phyloP scores from a whole-genome alignment of 2,113 vertebrate species.

The Pteropus alecto region DNA sequence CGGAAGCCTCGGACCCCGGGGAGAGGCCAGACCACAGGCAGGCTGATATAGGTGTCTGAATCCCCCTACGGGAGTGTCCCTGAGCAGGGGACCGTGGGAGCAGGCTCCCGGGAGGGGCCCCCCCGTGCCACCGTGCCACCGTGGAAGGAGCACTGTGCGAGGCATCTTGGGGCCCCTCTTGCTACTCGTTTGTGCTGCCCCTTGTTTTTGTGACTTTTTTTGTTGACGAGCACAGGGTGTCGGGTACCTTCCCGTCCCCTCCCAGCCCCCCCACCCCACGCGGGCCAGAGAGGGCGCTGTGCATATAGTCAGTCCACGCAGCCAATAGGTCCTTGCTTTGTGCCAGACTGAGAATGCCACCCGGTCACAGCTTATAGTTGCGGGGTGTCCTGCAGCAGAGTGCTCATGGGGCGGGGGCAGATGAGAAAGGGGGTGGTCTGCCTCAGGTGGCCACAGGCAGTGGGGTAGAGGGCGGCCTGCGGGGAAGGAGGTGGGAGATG shows the following conservation, averaged over 20 bases:
- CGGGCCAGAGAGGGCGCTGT: not conserved
- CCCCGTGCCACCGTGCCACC: not conserved
- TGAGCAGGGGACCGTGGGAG: not conserved
- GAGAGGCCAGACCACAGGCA: not conserved
- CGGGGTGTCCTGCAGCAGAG: not conserved
- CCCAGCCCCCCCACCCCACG: accelerated
- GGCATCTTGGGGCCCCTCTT: not conserved
- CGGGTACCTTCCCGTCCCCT: accelerated
- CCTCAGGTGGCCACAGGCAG: not conserved
- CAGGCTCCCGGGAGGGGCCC: not conserved
- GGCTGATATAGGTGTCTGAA: not conserved
- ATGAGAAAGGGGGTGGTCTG: accelerated
- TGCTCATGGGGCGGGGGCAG: accelerated
- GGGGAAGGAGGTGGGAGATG: not conserved
- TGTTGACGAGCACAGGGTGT: accelerated
- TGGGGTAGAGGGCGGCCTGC: accelerated
- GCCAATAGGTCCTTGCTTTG: accelerated
- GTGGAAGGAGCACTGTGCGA: accelerated
- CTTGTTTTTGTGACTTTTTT: not conserved
- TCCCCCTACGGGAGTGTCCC: not conserved
- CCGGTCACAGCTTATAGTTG: accelerated
- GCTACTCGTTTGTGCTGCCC: too few relatives aligned
- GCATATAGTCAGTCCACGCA: accelerated
- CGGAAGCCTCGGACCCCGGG: not conserved
- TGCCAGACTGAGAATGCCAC: accelerated